Evolutionary conservation across 1,140 invertebrate species (phyloP).

Genomic region (Telenomus remus): DNA sequence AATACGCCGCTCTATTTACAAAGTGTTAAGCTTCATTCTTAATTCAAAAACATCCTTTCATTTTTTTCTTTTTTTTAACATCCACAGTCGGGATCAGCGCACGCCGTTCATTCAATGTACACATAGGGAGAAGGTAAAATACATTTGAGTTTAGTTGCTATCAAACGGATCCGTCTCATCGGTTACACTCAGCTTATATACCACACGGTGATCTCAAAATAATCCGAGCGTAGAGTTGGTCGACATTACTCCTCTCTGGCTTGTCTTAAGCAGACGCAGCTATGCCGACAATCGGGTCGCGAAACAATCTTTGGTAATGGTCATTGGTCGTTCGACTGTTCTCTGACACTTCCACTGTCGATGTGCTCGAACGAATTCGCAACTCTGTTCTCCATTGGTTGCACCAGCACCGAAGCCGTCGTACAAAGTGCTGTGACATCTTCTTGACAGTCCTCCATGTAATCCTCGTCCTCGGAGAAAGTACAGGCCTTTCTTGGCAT

Average conservation of each 20-base stretch:
- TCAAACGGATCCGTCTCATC: too few species aligned
- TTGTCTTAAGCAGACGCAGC: conserved; percentile 16
- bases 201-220: neutral
- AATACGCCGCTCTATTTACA: too few species aligned
- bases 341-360: conserved; percentile 15
- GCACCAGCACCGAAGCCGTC: conserved; percentile 15
- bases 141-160: too few species aligned
- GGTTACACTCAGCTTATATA: too few species aligned
- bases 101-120: too few species aligned
- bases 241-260: neutral
- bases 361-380: neutral
- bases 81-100: too few species aligned
- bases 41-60: too few species aligned
- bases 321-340: conserved; percentile 50
- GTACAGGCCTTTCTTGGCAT: conserved; percentile 14
- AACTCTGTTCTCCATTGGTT: conserved; percentile 14
- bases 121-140: too few species aligned
- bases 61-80: too few species aligned
- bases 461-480: conserved; percentile 3
- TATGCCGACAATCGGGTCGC: conserved; percentile 12
- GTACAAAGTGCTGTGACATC: conserved; percentile 5
- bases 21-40: too few species aligned
- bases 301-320: conserved; percentile 64
- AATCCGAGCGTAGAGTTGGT: neutral
- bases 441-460: neutral